Evolutionary conservation across 1,140 invertebrate species (phyloP).

Genomic region (Spodoptera litura): DNA sequence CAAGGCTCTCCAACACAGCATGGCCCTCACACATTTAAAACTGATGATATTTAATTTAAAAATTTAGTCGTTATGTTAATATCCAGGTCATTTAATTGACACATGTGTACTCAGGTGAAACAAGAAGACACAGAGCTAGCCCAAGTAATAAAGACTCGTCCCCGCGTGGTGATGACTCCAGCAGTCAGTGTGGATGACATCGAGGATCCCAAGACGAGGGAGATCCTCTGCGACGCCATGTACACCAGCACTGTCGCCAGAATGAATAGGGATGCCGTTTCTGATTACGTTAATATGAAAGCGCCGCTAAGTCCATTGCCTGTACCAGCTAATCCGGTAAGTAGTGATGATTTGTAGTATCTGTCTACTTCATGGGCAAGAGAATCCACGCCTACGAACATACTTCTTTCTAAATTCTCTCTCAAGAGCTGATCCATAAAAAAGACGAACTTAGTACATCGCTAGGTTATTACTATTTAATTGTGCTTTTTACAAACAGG

Average conservation of each 20-base stretch:
- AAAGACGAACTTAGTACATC: too few species aligned
- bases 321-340: constrained; percentile 58
- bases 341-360: constrained; percentile 2
- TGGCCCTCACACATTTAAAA: too few species aligned
- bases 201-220: constrained; percentile 66
- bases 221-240: constrained; percentile 63
- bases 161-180: constrained; percentile 81
- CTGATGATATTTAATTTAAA: too few species aligned
- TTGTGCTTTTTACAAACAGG: constrained; percentile 36
- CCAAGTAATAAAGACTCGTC: constrained; percentile 75
- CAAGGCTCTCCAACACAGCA: too few species aligned
- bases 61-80: too few species aligned
- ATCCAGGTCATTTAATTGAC: too few species aligned
- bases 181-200: constrained; percentile 85
- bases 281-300: constrained; percentile 43
- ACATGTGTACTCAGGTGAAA: constrained; percentile 52
- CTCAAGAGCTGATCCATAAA: too few species aligned
- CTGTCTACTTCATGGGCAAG: too few species aligned
- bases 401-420: too few species aligned
- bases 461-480: too few species aligned
- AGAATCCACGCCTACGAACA: too few species aligned
- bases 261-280: constrained; percentile 47
- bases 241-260: constrained; percentile 61
- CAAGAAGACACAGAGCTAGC: constrained; percentile 59
- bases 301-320: constrained; percentile 56